Percentiles rank a stretch among this genome's conserved stretches.
These are phyloP conservation scores for Drosophila mettleri DNA, from an alignment of 2,888 invertebrate species.

Conservation along the genomic window DNA sequence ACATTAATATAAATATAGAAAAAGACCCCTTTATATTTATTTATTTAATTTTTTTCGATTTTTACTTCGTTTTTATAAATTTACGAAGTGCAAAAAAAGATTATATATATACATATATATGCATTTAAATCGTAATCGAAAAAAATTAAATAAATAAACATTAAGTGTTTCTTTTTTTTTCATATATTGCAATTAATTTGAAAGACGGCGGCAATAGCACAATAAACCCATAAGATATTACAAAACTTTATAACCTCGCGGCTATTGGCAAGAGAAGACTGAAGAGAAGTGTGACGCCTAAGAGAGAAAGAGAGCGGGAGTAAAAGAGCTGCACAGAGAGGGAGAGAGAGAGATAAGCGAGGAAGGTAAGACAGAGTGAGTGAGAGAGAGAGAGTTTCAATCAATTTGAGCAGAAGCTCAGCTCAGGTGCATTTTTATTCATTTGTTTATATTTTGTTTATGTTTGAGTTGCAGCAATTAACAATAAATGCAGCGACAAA, in stretches of 20 bases:
- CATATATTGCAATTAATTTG: slow-evolving; percentile 28
- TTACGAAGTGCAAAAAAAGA: too few species aligned
- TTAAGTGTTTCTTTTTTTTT: not conserved
- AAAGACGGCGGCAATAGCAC: slow-evolving; percentile 40
- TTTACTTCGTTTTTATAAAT: too few species aligned
- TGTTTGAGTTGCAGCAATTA: slow-evolving; percentile 50
- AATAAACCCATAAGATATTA: slow-evolving; percentile 64
- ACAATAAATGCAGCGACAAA: slow-evolving; percentile 5
- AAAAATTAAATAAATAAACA: not conserved
- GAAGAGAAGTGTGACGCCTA: slow-evolving; percentile 17
- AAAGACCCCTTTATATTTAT: too few species aligned
- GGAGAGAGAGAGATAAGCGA: slow-evolving; percentile 4
- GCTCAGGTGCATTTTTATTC: slow-evolving; percentile 54
- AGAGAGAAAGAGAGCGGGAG: slow-evolving; percentile 3
- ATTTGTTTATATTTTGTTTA: slow-evolving; percentile 48
- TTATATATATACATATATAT: too few species aligned
- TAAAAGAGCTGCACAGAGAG: not conserved
- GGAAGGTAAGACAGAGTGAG: too few species aligned
- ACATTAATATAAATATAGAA: too few species aligned
- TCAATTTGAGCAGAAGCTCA: slow-evolving; percentile 12
- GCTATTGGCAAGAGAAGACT: slow-evolving; percentile 51
- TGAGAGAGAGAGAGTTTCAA: not conserved
- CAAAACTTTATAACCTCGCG: slow-evolving; percentile 69
- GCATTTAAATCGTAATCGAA: not conserved
- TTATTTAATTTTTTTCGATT: too few species aligned